Percentiles rank a stretch among this genome's conserved stretches.
Conservation (phyloP, 1,140 invertebrate species). For the Aphis craccivora region DNA sequence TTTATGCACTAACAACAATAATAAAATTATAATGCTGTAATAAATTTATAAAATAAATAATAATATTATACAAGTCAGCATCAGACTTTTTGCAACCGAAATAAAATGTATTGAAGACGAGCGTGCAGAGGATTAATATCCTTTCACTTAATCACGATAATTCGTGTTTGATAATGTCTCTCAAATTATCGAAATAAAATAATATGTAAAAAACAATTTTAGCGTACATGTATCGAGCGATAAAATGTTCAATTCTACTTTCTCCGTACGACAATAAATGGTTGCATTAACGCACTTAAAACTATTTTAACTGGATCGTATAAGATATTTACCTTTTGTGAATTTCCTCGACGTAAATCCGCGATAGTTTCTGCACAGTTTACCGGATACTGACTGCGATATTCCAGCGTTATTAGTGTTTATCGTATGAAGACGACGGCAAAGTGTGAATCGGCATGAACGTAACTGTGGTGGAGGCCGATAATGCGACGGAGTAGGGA, state of each 20-base stretch:
- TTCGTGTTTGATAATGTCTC: neutral
- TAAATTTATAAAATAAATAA: neutral
- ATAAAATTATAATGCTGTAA: too few relatives aligned
- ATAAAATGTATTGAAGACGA: neutral
- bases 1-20: neutral
- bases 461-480: neutral
- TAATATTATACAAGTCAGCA: neutral
- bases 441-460: neutral
- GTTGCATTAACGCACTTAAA: neutral
- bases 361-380: neutral
- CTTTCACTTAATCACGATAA: neutral
- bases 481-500: neutral
- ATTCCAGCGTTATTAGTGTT: neutral
- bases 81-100: neutral
- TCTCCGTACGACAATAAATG: neutral
- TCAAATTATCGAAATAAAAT: neutral
- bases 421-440: constrained; percentile 22
- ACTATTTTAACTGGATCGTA: neutral
- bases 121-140: neutral
- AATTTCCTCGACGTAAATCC: neutral
- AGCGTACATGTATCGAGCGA: neutral
- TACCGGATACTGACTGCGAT: neutral
- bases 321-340: neutral
- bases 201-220: neutral
- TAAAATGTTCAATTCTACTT: neutral